Conservation (phyloP, 2,113 vertebrate genomes). For the Brachypteracias leptosomus region DNA sequence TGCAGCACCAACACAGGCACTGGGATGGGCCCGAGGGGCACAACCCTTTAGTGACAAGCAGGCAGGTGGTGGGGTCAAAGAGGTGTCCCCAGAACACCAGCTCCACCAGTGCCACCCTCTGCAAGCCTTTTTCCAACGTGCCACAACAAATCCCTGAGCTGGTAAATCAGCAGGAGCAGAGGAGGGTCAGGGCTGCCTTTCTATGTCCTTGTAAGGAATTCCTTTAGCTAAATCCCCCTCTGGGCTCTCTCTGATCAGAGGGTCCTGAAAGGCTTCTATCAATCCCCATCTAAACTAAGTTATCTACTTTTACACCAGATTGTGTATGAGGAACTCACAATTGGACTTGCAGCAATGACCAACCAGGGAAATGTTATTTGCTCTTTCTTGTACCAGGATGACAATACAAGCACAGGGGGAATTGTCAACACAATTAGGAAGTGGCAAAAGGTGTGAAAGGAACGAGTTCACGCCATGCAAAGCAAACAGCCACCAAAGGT, state of each 20-base stretch:
- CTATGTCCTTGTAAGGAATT: background rate
- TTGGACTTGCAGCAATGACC: background rate
- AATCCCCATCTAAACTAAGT: background rate
- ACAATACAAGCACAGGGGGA: background rate
- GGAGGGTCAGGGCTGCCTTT: background rate
- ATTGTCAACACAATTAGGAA: background rate
- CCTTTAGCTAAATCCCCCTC: background rate
- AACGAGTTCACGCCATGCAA: background rate
- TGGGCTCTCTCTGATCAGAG: fast-evolving
- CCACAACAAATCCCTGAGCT: background rate
- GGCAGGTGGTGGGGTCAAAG: fast-evolving
- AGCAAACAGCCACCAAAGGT: background rate
- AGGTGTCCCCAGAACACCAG: background rate
- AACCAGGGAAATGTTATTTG: background rate
- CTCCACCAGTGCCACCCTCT: background rate
- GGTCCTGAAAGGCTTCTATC: background rate
- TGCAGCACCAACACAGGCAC: fast-evolving
- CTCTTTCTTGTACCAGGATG: background rate
- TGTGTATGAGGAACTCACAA: background rate
- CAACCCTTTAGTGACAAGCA: fast-evolving
- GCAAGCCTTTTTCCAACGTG: background rate
- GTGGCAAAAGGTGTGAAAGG: background rate
- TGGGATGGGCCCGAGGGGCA: background rate
- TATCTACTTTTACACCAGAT: background rate
- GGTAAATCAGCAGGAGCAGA: background rate